Evolutionary conservation across 1,140 invertebrate species (phyloP), one percentile per base, ranked within the genome.

Genomic region (Temnothorax nylanderi): DNA sequence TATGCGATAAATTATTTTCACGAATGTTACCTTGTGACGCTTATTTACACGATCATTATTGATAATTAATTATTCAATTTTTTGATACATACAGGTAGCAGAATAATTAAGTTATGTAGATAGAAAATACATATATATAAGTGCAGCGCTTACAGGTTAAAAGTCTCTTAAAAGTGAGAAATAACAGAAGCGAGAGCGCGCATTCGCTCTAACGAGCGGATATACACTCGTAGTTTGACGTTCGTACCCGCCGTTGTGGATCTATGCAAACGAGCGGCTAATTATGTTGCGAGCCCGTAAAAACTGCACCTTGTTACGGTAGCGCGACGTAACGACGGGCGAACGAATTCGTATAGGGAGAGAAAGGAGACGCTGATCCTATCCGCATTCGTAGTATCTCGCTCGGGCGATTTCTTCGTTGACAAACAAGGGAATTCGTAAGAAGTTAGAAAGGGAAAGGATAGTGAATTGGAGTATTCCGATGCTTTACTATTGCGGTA

Each of bases 271-370:
- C 65, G 67, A 86, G 76, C 60, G 71, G 51, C 32, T 65, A 87
- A 87, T 87, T 84, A 84, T 84, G 71, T 75, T 82, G 58, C 77
- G 56, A 60, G 74, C 21, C 16, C 13, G 69, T 74, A 87, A 87
- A 84, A 87, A 76, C 49, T 67, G 69, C 62, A 84, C 41, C 80
- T 87, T 85, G 86, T 84, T 87, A 84, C 49, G 58, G 51, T 72
- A 56, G 71, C 51, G 80, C 84, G 86, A 87, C 71, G 60, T 74
- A 84, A 87, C 69, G 62, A 76, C 60, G 47, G 37, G 13, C 69
- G 69, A 37, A 67, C n/a, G 49, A 78, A 64, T 65, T 78, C 62
- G 26, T 51, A 60, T 69, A 85, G 37, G 26, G 44, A 65, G 44
- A 49, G 47, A 85, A 32, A 21, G 37, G 47, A 56, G 64, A 62